phyloP scores from a whole-genome alignment of 1,140 invertebrate species.

The Pogonomyrmex barbatus region DNA sequence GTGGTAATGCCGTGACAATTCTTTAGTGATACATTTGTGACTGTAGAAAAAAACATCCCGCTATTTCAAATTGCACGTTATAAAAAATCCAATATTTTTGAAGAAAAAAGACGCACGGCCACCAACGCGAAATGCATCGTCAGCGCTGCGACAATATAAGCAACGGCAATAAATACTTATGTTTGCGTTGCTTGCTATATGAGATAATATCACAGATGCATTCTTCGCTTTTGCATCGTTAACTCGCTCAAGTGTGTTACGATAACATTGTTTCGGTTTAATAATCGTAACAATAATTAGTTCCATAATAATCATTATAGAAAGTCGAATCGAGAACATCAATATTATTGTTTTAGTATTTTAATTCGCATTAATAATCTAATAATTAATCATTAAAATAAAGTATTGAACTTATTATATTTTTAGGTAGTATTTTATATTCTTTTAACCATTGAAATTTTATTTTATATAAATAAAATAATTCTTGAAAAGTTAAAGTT shows the following conservation, averaged over 20 bases:
- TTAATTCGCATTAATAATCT: not conserved
- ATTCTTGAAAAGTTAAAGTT: not conserved
- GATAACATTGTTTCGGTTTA: conserved; percentile 9
- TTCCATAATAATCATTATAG: conserved; percentile 16
- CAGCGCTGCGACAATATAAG: conserved; percentile 39
- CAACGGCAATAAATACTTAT: conserved; percentile 52
- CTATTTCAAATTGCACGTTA: not conserved
- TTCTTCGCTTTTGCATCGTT: conserved; percentile 35
- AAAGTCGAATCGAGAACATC: not conserved
- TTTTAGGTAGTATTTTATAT: not conserved
- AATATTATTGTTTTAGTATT: not conserved
- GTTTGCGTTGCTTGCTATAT: conserved; percentile 15
- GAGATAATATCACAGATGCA: conserved; percentile 24
- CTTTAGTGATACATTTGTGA: conserved; percentile 29
- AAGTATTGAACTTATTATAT: conserved; percentile 17
- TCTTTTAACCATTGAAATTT: not conserved
- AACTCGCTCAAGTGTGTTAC: conserved; percentile 19
- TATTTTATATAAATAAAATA: not conserved
- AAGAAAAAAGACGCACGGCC: not conserved
- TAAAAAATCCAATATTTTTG: not conserved
- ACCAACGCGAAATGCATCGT: conserved; percentile 34
- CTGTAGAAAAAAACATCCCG: not conserved
- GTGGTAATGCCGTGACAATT: conserved; percentile 8
- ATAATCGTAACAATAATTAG: conserved; percentile 44
- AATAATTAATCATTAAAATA: not conserved